These are phyloP conservation scores for Prunella strophiata DNA, from an alignment of 2,797 vertebrate genomes.

Conservation along the genomic window DNA sequence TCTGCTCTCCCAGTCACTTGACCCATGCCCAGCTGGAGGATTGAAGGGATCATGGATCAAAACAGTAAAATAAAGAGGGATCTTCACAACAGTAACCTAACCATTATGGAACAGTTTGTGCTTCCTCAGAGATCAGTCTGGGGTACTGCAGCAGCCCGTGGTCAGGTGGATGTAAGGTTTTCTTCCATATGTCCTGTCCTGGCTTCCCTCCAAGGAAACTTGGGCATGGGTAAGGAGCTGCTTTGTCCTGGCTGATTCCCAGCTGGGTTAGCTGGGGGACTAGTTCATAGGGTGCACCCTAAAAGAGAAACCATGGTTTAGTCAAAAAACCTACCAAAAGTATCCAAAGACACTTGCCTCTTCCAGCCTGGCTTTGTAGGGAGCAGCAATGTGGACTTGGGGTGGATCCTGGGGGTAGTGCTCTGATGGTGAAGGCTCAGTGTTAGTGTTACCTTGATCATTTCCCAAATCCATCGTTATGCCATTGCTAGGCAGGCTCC, in stretches of 20 bases:
- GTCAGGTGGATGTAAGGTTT: not conserved
- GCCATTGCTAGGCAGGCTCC: not conserved
- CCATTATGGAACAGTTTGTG: not conserved
- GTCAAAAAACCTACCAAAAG: not conserved
- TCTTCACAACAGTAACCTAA: not conserved
- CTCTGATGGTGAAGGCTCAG: not conserved
- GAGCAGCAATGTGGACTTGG: not conserved
- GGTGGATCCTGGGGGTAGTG: accelerated
- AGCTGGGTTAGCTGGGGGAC: accelerated
- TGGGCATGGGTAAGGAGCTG: not conserved
- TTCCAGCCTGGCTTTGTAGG: not conserved
- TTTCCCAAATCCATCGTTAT: not conserved
- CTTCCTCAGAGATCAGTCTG: not conserved
- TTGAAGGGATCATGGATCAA: not conserved
- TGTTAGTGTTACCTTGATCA: not conserved
- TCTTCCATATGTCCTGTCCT: not conserved
- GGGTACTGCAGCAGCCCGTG: not conserved
- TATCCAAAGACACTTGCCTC: not conserved
- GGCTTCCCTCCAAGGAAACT: not conserved
- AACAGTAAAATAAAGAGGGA: not conserved
- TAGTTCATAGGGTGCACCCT: not conserved
- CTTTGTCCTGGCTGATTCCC: not conserved
- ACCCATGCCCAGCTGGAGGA: not conserved
- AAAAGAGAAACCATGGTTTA: not conserved
- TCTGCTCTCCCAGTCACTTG: not conserved